Conservation (phyloP, 2,113 vertebrate species). For the Bubalus kerabau region DNA sequence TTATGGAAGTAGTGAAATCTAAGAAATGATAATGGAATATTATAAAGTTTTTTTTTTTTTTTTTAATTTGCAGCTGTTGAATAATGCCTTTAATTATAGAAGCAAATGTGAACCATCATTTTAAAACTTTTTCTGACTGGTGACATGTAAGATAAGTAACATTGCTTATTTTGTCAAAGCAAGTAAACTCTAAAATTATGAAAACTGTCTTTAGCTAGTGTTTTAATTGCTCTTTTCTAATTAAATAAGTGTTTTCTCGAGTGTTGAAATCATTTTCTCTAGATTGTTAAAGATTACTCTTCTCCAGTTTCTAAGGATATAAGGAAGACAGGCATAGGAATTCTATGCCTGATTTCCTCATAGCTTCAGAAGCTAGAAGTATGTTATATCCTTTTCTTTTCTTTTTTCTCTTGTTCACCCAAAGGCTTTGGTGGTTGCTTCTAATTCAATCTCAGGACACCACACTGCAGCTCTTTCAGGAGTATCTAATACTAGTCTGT, state of each 20-base stretch:
- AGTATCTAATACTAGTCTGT: conserved; percentile 27
- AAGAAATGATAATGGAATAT: background rate
- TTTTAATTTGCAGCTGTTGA: background rate
- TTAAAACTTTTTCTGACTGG: background rate
- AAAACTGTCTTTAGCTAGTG: background rate
- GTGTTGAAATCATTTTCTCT: background rate
- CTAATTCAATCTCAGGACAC: background rate
- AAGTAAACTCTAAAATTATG: background rate
- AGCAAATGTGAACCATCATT: background rate
- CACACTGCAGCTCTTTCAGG: background rate
- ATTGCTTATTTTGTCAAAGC: background rate
- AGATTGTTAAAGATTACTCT: background rate
- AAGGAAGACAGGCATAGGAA: background rate
- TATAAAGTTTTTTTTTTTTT: background rate
- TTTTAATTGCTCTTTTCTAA: background rate
- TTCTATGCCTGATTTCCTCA: background rate
- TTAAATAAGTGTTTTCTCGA: background rate
- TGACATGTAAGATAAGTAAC: background rate
- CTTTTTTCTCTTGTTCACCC: background rate
- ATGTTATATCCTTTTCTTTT: background rate
- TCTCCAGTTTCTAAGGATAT: background rate
- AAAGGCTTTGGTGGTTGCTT: background rate
- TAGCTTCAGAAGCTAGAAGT: background rate
- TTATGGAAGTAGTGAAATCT: background rate
- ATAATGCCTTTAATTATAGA: background rate